Evolutionary conservation across 2,113 vertebrate genomes (phyloP), one percentile per base, ranked within the genome.

Genomic region (Oxygymnocypris stewartii): DNA sequence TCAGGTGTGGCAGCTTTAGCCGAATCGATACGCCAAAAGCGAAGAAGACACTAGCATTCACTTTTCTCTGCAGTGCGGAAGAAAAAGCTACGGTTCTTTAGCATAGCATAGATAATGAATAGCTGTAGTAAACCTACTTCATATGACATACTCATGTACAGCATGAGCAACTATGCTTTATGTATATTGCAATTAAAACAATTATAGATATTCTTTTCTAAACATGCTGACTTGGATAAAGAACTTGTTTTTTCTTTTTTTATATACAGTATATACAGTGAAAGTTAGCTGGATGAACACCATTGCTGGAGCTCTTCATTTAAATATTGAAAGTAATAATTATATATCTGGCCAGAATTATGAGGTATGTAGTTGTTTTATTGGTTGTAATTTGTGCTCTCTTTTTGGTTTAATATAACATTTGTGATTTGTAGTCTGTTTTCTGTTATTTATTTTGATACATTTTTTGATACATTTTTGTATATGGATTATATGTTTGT

Each of bases 11-110:
- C 80, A 85, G 89, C 87, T 89, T 73, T 79, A 49, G 82, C 63
- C 80, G 79, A 89, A 94, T 94, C 93, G 89, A 94, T 94, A 88
- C 84, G 75, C 71, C 84, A 82, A 63, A 90, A 90, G 88, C 84
- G 82, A 90, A 90, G 90, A 88, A 87, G 61, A 79, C 35, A 83
- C 87, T 47, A 31, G 61, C 44, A 85, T 76, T 83, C 59, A 84
- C 59, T 74, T 82, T 86, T 84, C 79, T 85, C 90, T 82, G 89
- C 86, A 90, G 81, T 90, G 89, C 78, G 25, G 85, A 81, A 71
- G 61, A 85, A 67, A 79, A 61, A 65, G 40, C 79, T 67, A 51
- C 25, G 44, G 42, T 73, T 47, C 37, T 54, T 83, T 42, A 42
- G 37, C 18, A 23, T 42, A 23, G 37, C 69, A 73, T 42, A 42